phyloP scores from a whole-genome alignment of 1,140 invertebrate genomes.

The Eriocheir sinensis region DNA sequence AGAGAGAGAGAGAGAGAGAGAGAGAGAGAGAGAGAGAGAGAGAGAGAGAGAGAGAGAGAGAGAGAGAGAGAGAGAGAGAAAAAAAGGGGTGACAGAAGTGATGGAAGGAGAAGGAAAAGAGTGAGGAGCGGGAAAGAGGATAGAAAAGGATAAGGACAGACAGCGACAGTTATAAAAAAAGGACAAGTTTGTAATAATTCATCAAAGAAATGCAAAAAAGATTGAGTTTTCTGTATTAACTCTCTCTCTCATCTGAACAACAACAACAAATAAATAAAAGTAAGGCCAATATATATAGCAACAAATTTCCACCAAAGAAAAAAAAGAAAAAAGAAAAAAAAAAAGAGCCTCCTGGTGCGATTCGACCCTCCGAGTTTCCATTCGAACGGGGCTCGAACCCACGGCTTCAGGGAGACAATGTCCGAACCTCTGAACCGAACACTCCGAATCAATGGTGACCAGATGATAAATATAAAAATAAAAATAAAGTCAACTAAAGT shows the following conservation, averaged over 20 bases:
- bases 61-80: no score
- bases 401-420: neutral
- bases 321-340: neutral
- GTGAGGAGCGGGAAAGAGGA: no score
- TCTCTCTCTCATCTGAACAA: neutral
- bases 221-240: neutral
- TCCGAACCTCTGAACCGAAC: neutral
- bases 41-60: conserved; percentile 18
- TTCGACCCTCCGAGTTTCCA: neutral
- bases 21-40: conserved; percentile 38
- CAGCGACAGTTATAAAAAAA: no score
- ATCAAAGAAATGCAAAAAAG: no score
- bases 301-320: neutral
- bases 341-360: no score
- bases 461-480: neutral
- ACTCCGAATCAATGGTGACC: neutral
- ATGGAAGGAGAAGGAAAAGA: no score
- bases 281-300: no score
- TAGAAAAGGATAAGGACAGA: no score
- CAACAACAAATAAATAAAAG: no score
- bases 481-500: no score
- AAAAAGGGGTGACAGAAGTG: no score
- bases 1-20: conserved; percentile 35
- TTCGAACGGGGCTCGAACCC: neutral
- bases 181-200: no score